phyloP scores from a whole-genome alignment of 1,140 invertebrate genomes.

The Chironomus striatipennis region DNA sequence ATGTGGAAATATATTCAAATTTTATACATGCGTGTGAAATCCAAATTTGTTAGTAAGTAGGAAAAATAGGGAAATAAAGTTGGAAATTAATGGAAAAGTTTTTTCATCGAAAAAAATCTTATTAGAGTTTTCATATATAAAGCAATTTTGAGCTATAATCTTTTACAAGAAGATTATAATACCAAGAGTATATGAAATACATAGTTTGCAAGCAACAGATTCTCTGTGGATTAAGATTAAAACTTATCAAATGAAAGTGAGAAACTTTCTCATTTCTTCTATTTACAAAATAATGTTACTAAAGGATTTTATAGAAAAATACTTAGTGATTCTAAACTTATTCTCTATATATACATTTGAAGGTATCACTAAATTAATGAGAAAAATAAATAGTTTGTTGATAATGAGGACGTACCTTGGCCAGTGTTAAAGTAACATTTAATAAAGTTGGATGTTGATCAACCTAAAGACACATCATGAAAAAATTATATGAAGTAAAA shows the following conservation, averaged over 20 bases:
- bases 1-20: neutral
- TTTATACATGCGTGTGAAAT: no score
- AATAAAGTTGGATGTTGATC: slow-evolving; percentile 74
- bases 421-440: slow-evolving; percentile 70
- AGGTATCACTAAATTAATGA: neutral
- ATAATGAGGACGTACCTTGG: slow-evolving; percentile 58
- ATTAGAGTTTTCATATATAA: no score
- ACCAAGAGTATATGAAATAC: no score
- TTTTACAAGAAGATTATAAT: no score
- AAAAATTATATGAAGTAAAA: neutral
- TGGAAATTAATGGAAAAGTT: neutral
- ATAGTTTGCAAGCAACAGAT: no score
- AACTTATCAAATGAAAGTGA: no score
- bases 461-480: slow-evolving; percentile 31
- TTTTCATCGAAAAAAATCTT: no score
- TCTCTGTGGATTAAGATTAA: no score
- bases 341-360: neutral
- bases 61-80: neutral
- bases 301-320: no score
- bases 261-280: no score
- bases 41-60: neutral
- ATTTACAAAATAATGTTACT: no score
- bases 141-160: no score
- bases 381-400: neutral
- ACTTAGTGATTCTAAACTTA: neutral